Base-by-base conservation (phyloP, 2,888 invertebrate genomes). In the Apamea monoglypha region DNA sequence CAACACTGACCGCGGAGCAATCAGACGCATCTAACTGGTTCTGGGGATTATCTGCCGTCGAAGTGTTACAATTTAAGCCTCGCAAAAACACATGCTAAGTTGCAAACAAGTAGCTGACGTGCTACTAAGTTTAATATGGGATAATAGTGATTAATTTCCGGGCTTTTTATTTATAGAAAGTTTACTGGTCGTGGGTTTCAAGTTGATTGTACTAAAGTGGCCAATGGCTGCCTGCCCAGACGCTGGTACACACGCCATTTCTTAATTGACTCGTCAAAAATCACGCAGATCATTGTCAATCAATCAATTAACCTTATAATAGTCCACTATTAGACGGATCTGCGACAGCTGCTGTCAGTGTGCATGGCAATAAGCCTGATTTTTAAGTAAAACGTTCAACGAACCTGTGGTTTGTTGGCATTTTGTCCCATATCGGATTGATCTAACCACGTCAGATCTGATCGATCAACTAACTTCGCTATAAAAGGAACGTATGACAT, bases 401-500 rank as follows among this genome's bases (percentile, higher is more conserved):
- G 21, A 10, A 53, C 18, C 7, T 10, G 1, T 18, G 7, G 7
- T 18, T 40, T 21, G 21, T 40, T 53, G 25, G 21, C 25, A 44
- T 75, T 44, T 40, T 32, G 8, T 67, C 25, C 18, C 29, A 10
- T 63, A 29, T 12, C 40, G 16, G 25, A 18, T 21, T 44, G n/a
- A 81, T 53, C 50, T 68, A 32, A 36, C 4, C 50, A 25, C 76
- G 12, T 69, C 75, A 66, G 85, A 82, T 83, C 74, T 68, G 70
- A 81, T 82, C 74, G 47, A 74, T 80, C 74, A 76, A 79, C 61
- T 76, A 29, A 74, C 68, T 44, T 80, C 73, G 64, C 87, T 80
- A 25, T 85, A 88, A 77, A 88, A 85, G 87, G 89, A 81, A 72
- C 61, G 79, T 70, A 83, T 80, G 79, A 77, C 76, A 69, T 83